Base-by-base conservation (phyloP, 2,113 vertebrate genomes). In the Neodon shergylaensis region DNA sequence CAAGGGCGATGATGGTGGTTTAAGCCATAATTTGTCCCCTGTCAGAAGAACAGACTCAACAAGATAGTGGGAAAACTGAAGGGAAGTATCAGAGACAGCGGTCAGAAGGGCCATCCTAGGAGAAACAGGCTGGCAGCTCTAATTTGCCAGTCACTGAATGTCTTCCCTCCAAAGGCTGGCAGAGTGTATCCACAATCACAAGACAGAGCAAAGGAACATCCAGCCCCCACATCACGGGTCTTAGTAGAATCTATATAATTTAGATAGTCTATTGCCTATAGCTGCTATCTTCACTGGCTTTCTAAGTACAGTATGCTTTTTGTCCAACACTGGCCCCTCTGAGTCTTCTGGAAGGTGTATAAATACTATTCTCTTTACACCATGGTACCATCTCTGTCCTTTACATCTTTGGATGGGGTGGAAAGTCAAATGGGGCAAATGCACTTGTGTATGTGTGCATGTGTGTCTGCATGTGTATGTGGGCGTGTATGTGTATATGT, bases 231-330 rank as follows among this genome's bases (percentile, higher is more conserved):
- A 65, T 36, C 70, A 36, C 2, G 61, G 44, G 58, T 24, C 36
- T 77, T 63, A 68, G 26, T 4, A 74, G 6, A 44, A 94, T 72
- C n/a, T 5, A 2, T 21, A 13, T 58, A 92, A 13, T 47, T 49
- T 24, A 72, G 44, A 47, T 49, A 82, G 11, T 36, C 39, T 31
- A 21, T 21, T 73, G 66, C 81, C 61, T 78, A 0, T 33, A 77
- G 13, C 1, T 10, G 31, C 12, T 21, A 22, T 9, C 17, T 39
- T 52, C 24, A 58, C 7, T 54, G 74, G 33, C 39, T 65, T 82
- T 96, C 83, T 58, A 96, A 82, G 85, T 28, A 47, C 31, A 90
- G 36, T 22, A 74, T 79, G 31, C 76, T 74, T 36, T 86, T 83
- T 78, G 39, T 63, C 47, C 79, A 81, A 49, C 9, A 36, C 1